Conservation (phyloP, 2,797 vertebrate species). For the Brachyalestes nurse region DNA sequence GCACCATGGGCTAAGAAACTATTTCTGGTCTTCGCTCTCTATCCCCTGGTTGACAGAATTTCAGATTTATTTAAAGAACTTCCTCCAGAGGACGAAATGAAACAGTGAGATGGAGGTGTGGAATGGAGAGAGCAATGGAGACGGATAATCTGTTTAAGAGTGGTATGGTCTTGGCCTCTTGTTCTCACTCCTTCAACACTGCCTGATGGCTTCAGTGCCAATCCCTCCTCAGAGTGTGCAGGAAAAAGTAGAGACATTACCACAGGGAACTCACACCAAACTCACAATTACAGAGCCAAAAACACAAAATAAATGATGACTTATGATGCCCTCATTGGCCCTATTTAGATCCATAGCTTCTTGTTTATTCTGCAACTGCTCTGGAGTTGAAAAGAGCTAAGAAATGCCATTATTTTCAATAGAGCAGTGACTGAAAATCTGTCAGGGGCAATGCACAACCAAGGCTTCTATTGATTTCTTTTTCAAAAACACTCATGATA, state of each 20-base stretch:
- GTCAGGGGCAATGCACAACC: too few relatives aligned
- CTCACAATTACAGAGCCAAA: slow-evolving; percentile 5
- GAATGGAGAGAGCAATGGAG: slow-evolving; percentile 44
- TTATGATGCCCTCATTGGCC: neutral
- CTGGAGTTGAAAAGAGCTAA: neutral
- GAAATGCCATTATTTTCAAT: too few relatives aligned
- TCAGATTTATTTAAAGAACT: slow-evolving; percentile 40
- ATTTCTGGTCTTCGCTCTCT: slow-evolving; percentile 11
- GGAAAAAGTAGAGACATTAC: neutral
- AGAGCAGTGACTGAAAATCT: too few relatives aligned
- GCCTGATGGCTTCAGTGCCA: slow-evolving; percentile 38
- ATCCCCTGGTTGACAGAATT: slow-evolving; percentile 34
- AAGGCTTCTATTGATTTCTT: too few relatives aligned
- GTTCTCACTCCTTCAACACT: slow-evolving; percentile 45
- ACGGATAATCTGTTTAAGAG: slow-evolving; percentile 46
- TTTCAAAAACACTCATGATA: too few relatives aligned
- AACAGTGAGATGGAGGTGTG: slow-evolving; percentile 35
- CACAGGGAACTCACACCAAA: slow-evolving; percentile 12
- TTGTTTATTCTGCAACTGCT: neutral
- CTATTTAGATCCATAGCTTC: neutral
- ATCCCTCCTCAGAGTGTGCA: slow-evolving; percentile 27
- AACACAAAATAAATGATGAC: slow-evolving; percentile 29
- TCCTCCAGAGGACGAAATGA: slow-evolving; percentile 29
- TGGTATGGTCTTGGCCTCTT: slow-evolving; percentile 39
- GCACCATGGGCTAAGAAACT: slow-evolving; percentile 15